A percentile compares a stretch with the other conserved stretches of the same genome.
phyloP scores from a whole-genome alignment of 1,140 invertebrate species.

The Lanistes nyassanus region DNA sequence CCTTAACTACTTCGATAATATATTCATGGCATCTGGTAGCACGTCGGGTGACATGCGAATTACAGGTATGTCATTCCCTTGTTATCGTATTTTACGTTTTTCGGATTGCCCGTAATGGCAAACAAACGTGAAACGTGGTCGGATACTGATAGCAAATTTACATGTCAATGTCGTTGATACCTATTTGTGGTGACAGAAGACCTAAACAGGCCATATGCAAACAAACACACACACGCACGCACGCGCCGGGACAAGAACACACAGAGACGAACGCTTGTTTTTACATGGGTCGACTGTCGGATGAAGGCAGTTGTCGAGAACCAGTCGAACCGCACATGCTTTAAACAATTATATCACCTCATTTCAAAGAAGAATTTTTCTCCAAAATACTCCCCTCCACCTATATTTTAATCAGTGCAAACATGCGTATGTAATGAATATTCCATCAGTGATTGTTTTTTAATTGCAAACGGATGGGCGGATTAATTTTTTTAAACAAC shows the following conservation, averaged over 20 bases:
- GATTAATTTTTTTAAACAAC: too few relatives aligned
- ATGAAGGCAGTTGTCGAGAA: too few relatives aligned
- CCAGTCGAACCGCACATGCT: too few relatives aligned
- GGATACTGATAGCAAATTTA: not conserved
- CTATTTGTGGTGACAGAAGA: not conserved
- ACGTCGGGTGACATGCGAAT: too few relatives aligned
- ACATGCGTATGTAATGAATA: not conserved
- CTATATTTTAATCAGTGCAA: not conserved
- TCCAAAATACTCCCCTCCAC: not conserved
- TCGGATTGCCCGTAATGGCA: not conserved
- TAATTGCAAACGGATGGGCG: too few relatives aligned
- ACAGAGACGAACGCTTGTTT: not conserved
- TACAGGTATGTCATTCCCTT: not conserved
- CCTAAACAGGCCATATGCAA: not conserved
- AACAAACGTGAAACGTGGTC: not conserved
- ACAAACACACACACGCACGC: not conserved
- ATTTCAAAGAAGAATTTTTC: not conserved
- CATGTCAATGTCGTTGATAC: not conserved
- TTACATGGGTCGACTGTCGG: too few relatives aligned
- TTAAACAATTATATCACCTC: not conserved
- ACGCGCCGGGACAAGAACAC: not conserved
- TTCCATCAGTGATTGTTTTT: too few relatives aligned
- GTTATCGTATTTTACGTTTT: not conserved
- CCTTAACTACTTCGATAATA: too few relatives aligned
- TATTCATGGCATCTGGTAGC: too few relatives aligned